phyloP scores from a whole-genome alignment of 1,140 invertebrate species.

The Atta colombica region DNA sequence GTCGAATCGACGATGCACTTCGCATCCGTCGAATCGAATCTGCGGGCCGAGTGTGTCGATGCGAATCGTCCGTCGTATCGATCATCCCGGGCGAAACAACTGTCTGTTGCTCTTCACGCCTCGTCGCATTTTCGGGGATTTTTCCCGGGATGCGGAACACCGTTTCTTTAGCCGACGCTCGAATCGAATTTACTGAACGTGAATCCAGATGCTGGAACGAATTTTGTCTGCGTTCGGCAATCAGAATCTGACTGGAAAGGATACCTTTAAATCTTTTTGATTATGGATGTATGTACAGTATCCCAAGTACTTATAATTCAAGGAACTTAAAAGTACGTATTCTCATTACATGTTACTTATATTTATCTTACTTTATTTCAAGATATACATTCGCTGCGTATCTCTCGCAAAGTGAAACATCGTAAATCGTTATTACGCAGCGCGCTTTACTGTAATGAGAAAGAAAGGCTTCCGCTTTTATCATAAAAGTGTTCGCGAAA shows the following conservation, averaged over 20 bases:
- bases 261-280: neutral
- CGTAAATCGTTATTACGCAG: slow-evolving; percentile 29
- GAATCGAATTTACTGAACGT: neutral
- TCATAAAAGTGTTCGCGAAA: neutral
- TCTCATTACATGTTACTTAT: neutral
- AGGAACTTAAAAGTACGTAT: neutral
- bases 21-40: slow-evolving; percentile 41
- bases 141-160: neutral
- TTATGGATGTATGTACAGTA: neutral
- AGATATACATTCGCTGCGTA: neutral
- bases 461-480: slow-evolving; percentile 24
- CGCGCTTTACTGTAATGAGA: slow-evolving; percentile 23
- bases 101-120: slow-evolving; percentile 42
- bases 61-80: slow-evolving; percentile 61
- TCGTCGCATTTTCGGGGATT: slow-evolving; percentile 11
- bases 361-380: neutral
- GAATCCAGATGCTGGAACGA: neutral
- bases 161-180: neutral
- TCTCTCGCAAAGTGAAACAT: slow-evolving; percentile 5
- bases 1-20: slow-evolving; percentile 54
- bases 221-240: neutral
- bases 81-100: slow-evolving; percentile 47
- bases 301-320: neutral
- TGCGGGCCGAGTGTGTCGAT: slow-evolving; percentile 20
- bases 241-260: neutral